phyloP scores from a whole-genome alignment of 1,140 invertebrate genomes.

The Augochlora pura region DNA sequence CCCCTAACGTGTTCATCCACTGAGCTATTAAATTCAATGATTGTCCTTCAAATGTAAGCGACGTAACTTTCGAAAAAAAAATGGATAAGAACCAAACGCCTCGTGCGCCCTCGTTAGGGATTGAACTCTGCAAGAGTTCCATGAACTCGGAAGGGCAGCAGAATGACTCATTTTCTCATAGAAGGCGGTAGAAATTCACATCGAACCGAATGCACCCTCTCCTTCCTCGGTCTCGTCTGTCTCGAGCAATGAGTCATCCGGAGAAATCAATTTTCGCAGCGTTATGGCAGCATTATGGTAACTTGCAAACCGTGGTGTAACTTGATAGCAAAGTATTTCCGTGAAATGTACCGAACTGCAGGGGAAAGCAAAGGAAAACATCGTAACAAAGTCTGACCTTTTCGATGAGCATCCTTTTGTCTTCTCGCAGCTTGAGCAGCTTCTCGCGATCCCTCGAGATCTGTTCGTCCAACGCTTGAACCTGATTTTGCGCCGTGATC shows the following conservation, averaged over 20 bases:
- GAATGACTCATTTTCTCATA: conserved; percentile 54
- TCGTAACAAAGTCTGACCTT: conserved; percentile 64
- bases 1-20: conserved; percentile 61
- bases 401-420: conserved; percentile 75
- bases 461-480: conserved; percentile 69
- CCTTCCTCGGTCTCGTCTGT: conserved; percentile 29
- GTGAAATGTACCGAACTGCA: neutral
- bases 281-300: neutral
- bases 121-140: neutral
- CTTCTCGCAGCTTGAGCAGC: conserved; percentile 74
- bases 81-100: too few relatives aligned
- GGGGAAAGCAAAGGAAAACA: neutral
- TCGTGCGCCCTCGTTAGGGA: neutral
- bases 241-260: conserved; percentile 54
- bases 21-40: neutral
- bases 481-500: conserved; percentile 62
- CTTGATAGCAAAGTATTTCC: too few relatives aligned
- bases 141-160: conserved; percentile 11
- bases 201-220: conserved; percentile 49
- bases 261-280: conserved; percentile 52
- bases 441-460: conserved; percentile 75
- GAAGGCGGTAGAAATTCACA: conserved; percentile 48
- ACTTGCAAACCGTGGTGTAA: neutral
- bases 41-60: neutral
- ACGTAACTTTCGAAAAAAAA: neutral